Evolutionary conservation across 2,888 invertebrate species (phyloP).

Genomic region (Agrochola lychnidis): DNA sequence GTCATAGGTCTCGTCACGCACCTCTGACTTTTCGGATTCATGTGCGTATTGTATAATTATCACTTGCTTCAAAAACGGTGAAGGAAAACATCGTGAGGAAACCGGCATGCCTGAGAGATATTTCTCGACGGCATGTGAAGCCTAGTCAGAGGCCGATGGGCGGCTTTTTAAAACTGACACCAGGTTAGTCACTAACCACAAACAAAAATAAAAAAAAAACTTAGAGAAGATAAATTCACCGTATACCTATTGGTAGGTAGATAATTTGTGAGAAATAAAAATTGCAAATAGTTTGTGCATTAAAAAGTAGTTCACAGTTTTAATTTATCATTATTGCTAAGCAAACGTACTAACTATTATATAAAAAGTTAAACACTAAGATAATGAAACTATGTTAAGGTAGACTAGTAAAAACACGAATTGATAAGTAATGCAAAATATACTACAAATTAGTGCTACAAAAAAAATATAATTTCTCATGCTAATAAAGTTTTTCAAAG

Average conservation of each 20-base stretch:
- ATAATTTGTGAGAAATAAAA: not conserved
- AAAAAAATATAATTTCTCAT: not conserved
- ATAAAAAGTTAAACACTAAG: slow-evolving; percentile 7
- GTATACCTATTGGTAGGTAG: not conserved
- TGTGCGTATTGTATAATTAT: no score
- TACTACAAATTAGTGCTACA: slow-evolving; percentile 9
- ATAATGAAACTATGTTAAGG: not conserved
- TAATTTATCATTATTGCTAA: not conserved
- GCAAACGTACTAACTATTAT: not conserved
- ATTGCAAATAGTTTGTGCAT: no score
- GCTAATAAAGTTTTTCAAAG: not conserved
- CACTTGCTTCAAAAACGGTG: no score
- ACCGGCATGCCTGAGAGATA: no score
- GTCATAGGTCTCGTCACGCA: no score
- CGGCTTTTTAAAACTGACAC: no score
- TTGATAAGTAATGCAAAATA: slow-evolving; percentile 18
- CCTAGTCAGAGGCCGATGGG: no score
- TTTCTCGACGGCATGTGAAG: no score
- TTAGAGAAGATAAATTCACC: not conserved
- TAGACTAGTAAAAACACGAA: not conserved
- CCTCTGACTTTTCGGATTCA: no score
- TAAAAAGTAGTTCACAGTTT: slow-evolving; percentile 1
- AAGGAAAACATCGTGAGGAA: no score
- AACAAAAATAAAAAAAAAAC: not conserved
- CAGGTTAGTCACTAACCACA: no score